Base-by-base conservation (phyloP, 2,888 invertebrate species). In the Graphium colonna region DNA sequence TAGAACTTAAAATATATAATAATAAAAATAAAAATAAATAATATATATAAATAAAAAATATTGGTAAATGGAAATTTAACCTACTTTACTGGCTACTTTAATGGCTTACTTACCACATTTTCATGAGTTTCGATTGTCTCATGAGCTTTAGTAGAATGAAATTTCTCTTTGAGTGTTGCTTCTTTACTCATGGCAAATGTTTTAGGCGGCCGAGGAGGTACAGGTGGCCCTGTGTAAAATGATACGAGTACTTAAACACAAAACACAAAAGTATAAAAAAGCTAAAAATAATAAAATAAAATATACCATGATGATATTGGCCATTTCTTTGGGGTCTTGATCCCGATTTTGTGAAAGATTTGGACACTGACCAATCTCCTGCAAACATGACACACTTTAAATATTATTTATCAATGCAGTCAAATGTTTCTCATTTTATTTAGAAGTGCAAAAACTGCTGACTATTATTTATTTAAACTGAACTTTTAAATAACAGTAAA, bases 151-250 rank as follows among this genome's bases (percentile, higher is more conserved):
- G 12, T 1, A 36, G n/a, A 1, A 2, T 26, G 77, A 73, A 50
- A 68, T 75, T 2, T 67, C 52, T 82, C 81, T 52, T 72, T 77
- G 21, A 67, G 69, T 1, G 53, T 36, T 0, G 61, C 21, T 16
- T 78, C 77, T 55, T 55, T 72, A 52, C 38, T 66, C 74, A 91
- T 79, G 56, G 91, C 90, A 26, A 92, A 86, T 0, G 95, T 95
- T 79, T 96, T 96, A 0, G 95, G 94, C 3, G 95, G 95, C 50
- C 95, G 94, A 5, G 95, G 94, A 3, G 95, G 94, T 1, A 93
- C 92, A 8, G 91, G 90, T 3, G 90, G 86, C 3, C 89, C 91
- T 90, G 61, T n/a, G 3, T 5, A 70, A 67, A 56, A 42, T n/a
- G 17, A 12, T 41, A 1, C 1, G 21, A 21, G 21, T 41, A 21